These are phyloP conservation scores for Cuculus canorus DNA, from an alignment of 2,797 vertebrate genomes.

Conservation along the genomic window DNA sequence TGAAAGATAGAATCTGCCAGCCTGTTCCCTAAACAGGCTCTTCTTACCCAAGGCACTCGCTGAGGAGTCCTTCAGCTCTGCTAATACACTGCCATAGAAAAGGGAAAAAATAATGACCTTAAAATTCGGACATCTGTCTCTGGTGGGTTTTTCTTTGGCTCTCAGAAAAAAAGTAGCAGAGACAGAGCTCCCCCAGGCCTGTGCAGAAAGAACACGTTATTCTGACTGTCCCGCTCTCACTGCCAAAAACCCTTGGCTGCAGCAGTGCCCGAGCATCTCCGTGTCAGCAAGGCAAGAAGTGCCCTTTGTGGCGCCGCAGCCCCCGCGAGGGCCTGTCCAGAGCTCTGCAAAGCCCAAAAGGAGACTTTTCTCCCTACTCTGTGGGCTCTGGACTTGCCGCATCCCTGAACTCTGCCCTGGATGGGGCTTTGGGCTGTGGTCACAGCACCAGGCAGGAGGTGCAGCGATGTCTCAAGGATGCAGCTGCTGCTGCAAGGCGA, in stretches of 20 bases:
- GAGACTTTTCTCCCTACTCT: not conserved
- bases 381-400: fast-evolving
- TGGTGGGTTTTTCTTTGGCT: slow-evolving; percentile 5
- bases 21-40: slow-evolving; percentile 30
- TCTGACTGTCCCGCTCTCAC: not conserved
- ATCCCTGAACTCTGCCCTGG: not conserved
- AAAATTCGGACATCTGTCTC: slow-evolving; percentile 46
- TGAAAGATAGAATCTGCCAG: slow-evolving; percentile 6
- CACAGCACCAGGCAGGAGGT: fast-evolving
- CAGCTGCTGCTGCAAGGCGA: not conserved
- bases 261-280: not conserved
- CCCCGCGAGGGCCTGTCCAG: fast-evolving
- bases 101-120: slow-evolving; percentile 36
- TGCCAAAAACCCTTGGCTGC: slow-evolving; percentile 10
- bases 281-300: not conserved
- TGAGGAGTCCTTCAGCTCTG: not conserved
- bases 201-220: not conserved
- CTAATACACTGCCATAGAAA: slow-evolving; percentile 19
- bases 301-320: fast-evolving
- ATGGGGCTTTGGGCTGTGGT: fast-evolving
- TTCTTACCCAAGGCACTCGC: slow-evolving; percentile 43
- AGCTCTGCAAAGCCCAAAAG: not conserved
- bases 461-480: fast-evolving
- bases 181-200: slow-evolving; percentile 14
- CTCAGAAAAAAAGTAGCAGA: not conserved